phyloP scores from a whole-genome alignment of 1,140 invertebrate genomes.

The Drosophila quadrilineata region DNA sequence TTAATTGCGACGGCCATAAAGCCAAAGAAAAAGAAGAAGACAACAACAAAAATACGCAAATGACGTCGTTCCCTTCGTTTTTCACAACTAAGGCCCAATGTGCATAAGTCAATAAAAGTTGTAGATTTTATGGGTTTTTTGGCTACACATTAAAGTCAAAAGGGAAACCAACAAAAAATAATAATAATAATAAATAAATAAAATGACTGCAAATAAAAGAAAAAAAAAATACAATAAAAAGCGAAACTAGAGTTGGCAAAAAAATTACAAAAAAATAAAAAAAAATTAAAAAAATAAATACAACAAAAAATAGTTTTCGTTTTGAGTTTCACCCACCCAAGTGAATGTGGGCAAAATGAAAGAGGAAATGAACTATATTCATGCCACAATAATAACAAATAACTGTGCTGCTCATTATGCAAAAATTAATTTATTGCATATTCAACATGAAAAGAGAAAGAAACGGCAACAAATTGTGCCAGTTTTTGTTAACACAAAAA shows the following conservation, averaged over 20 bases:
- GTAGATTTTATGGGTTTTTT: constrained; percentile 9
- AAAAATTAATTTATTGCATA: not conserved
- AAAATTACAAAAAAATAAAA: constrained; percentile 11
- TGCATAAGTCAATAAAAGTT: constrained; percentile 21
- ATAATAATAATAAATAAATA: not conserved
- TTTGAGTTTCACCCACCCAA: constrained; percentile 22
- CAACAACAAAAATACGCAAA: constrained; percentile 5
- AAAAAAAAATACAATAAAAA: not conserved
- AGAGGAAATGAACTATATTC: constrained; percentile 36
- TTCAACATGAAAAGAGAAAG: not conserved
- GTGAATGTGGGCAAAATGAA: constrained; percentile 15
- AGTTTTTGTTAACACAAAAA: too few relatives aligned
- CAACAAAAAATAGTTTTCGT: too few relatives aligned
- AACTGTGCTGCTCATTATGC: not conserved
- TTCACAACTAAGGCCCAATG: not conserved
- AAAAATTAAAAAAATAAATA: constrained; percentile 3
- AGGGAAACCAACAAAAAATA: not conserved
- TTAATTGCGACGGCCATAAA: constrained; percentile 55
- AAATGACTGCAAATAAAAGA: constrained; percentile 8
- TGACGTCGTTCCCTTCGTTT: not conserved
- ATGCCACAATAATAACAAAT: not conserved
- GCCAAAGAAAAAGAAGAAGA: constrained; percentile 1
- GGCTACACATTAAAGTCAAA: constrained; percentile 10
- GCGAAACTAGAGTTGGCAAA: not conserved
- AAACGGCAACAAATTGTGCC: not conserved